Base-by-base conservation (phyloP, 2,113 vertebrate species). In the Formicarius rufipectus region DNA sequence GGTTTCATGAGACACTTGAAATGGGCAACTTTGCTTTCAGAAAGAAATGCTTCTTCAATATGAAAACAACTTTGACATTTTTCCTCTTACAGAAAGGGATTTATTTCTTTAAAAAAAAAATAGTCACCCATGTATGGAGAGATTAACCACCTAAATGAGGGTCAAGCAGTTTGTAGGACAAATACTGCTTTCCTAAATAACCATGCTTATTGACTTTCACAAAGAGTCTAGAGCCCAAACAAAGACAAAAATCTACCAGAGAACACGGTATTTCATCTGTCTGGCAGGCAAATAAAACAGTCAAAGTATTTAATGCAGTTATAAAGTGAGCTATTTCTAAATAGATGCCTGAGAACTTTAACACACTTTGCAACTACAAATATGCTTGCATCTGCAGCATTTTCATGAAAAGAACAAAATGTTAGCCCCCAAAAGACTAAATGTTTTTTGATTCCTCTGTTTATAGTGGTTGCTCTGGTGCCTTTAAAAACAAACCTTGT, bases 381-480 rank as follows among this genome's bases (percentile, higher is more conserved):
- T 68, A 87, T 0, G 1, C 16, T 60, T 17, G 2, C n/a, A 71
- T 82, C 52, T 53, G 58, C 60, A 78, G 52, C n/a, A 87, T 85
- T 96, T 79, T 71, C 53, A 85, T 14, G 5, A 45, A 92, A 89
- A 93, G 87, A 82, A 79, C 53, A 83, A 78, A 94, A 91, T 37
- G 30, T 23, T 35, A 89, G 63, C 42, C 92, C 84, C 89, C 89
- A 87, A 23, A 87, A 89, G 35, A 84, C 42, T 2, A 15, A 67
- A 30, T 39, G 12, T 12, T 82, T 93, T 81, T 91, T 28, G 28
- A n/a, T 77, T 83, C 30, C 2, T 8, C 72, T 86, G 75, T 92
- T 95, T 76, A 94, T 67, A 86, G 59, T 44, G 19, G 85, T 90
- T 92, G 88, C 88, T 93, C 72, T 93, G 83, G 88, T 86, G 79